These are phyloP conservation scores for Nephotettix cincticeps DNA, from an alignment of 1,140 invertebrate species.

Conservation along the genomic window DNA sequence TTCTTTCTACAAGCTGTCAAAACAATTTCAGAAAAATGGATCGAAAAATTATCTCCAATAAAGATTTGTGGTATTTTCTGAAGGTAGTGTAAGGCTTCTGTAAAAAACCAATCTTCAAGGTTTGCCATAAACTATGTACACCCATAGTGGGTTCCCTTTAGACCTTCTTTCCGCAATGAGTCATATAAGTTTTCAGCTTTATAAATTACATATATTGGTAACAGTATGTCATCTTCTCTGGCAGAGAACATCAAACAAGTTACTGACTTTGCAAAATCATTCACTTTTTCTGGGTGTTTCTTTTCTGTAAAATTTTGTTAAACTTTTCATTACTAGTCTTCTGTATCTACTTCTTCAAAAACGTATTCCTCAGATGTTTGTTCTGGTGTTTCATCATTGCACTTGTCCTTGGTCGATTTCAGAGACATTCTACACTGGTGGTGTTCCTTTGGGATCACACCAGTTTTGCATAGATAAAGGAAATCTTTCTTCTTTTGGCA, in stretches of 20 bases:
- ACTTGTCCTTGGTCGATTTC: background rate
- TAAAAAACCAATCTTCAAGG: conserved; percentile 40
- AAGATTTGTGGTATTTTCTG: conserved; percentile 25
- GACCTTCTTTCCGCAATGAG: conserved; percentile 37
- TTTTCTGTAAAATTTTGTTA: too few relatives aligned
- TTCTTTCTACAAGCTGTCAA: conserved; percentile 30
- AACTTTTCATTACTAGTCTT: background rate
- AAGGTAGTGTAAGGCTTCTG: conserved; percentile 2
- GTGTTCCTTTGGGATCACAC: background rate
- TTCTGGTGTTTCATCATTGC: background rate
- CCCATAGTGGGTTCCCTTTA: conserved; percentile 11
- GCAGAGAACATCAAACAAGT: conserved; percentile 1
- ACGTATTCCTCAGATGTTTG: background rate
- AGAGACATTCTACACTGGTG: background rate
- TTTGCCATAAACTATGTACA: conserved; percentile 40
- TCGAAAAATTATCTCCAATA: conserved; percentile 42
- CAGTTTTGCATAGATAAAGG: background rate
- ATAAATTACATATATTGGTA: conserved; percentile 31
- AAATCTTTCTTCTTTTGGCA: background rate
- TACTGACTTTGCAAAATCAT: too few relatives aligned
- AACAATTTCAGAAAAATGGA: conserved; percentile 35
- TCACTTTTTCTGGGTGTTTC: too few relatives aligned
- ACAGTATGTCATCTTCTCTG: conserved; percentile 8
- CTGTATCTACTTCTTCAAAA: background rate
- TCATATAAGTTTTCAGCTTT: conserved; percentile 35